These are phyloP conservation scores for Belonocnema kinseyi DNA, from an alignment of 1,140 invertebrate species.

Conservation along the genomic window DNA sequence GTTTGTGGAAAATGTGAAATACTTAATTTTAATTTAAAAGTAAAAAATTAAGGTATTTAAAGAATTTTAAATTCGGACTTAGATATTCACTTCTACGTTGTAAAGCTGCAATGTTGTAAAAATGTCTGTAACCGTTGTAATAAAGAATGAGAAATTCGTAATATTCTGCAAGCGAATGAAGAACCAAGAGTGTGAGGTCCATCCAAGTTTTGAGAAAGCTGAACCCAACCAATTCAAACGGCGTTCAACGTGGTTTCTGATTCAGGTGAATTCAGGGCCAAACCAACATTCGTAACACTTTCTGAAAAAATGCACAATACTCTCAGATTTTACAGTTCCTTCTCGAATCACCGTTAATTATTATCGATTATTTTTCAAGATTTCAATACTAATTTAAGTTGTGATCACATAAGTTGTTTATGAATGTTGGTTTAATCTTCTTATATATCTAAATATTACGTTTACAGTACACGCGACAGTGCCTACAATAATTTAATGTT, in stretches of 20 bases:
- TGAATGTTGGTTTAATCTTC: slow-evolving; percentile 27
- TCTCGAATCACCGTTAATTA: background rate
- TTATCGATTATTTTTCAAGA: too few relatives aligned
- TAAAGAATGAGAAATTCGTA: slow-evolving; percentile 53
- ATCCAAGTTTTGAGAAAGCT: slow-evolving; percentile 50
- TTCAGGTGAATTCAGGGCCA: slow-evolving; percentile 75
- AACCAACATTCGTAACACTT: slow-evolving; percentile 73
- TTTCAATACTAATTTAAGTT: background rate
- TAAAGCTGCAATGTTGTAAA: slow-evolving; percentile 41
- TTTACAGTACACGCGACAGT: slow-evolving; percentile 12
- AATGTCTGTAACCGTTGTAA: slow-evolving; percentile 49
- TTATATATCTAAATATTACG: slow-evolving; percentile 22
- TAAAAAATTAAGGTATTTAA: background rate
- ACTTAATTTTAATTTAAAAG: background rate
- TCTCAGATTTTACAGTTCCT: too few relatives aligned
- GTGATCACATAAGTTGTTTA: slow-evolving; percentile 22
- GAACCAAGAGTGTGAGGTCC: slow-evolving; percentile 53
- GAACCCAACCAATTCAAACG: slow-evolving; percentile 61
- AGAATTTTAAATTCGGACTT: background rate
- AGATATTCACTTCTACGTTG: too few relatives aligned
- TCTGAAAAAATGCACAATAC: background rate
- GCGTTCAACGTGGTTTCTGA: slow-evolving; percentile 70
- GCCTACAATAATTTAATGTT: slow-evolving; percentile 39
- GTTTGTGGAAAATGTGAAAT: background rate
- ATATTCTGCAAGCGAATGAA: slow-evolving; percentile 60